phyloP scores from a whole-genome alignment of 2,113 vertebrate species.

The Myotis brandtii region DNA sequence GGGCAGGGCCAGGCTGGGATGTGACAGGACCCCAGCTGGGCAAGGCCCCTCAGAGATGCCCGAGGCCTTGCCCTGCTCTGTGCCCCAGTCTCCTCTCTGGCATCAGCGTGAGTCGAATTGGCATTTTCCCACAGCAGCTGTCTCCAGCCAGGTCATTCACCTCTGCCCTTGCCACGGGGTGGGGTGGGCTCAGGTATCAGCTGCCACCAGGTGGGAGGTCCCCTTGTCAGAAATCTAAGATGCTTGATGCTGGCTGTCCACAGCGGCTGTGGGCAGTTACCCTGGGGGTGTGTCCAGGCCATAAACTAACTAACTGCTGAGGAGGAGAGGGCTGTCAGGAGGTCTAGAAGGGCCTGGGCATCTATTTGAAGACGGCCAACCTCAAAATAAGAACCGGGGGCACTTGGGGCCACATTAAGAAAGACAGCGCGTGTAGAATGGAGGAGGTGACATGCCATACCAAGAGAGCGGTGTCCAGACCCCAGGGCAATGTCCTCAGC shows the following conservation, averaged over 20 bases:
- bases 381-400: background rate
- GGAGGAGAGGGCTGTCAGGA: background rate
- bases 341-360: background rate
- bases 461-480: background rate
- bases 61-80: background rate
- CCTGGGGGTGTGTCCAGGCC: background rate
- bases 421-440: background rate
- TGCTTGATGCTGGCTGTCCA: constrained; percentile 54
- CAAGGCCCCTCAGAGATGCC: background rate
- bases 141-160: constrained; percentile 63
- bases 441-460: background rate
- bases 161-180: constrained; percentile 52
- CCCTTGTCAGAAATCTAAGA: constrained; percentile 70
- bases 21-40: background rate
- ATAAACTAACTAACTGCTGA: background rate
- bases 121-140: background rate
- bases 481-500: background rate
- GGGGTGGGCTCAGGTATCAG: constrained; percentile 72
- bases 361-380: background rate
- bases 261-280: background rate
- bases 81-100: constrained; percentile 36
- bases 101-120: background rate
- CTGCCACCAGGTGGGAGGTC: constrained; percentile 59
- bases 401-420: background rate
- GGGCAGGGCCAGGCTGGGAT: background rate